These are phyloP conservation scores for Abscondita cerata DNA, from an alignment of 2,888 invertebrate species.

Conservation along the genomic window DNA sequence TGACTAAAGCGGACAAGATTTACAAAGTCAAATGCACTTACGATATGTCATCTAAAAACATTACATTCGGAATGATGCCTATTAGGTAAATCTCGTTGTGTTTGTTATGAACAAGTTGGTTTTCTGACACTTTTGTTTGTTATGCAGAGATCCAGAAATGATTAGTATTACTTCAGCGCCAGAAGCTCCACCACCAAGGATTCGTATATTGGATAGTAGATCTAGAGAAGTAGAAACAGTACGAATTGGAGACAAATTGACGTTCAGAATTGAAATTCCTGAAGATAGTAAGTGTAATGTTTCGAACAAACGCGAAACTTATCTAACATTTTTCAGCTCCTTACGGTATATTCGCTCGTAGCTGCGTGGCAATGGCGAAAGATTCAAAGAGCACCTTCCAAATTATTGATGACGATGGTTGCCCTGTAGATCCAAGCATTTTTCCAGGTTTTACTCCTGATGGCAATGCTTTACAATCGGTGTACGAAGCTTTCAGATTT, in stretches of 20 bases:
- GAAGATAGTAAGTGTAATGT: constrained; percentile 97
- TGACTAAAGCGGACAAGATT: constrained; percentile 96
- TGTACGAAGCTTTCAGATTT: constrained; percentile 94
- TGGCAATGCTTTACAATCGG: constrained; percentile 87
- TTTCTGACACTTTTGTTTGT: constrained; percentile 2
- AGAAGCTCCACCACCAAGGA: constrained; percentile 92
- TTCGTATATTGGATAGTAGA: constrained; percentile 86
- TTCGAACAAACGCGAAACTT: neutral
- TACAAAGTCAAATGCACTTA: constrained; percentile 97
- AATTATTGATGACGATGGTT: constrained; percentile 94
- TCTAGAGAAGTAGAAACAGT: constrained; percentile 92
- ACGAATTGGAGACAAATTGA: constrained; percentile 91
- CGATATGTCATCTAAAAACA: constrained; percentile 95
- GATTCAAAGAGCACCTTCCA: constrained; percentile 96
- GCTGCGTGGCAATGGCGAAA: constrained; percentile 96
- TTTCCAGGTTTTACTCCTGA: constrained; percentile 93
- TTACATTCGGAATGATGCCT: constrained; percentile 97
- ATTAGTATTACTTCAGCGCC: constrained; percentile 95
- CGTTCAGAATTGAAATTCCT: constrained; percentile 95
- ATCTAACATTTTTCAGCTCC: constrained; percentile 71
- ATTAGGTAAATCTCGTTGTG: constrained; percentile 68
- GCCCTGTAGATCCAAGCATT: constrained; percentile 91
- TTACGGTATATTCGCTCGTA: constrained; percentile 93
- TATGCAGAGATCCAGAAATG: constrained; percentile 87
- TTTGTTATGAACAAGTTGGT: too few species aligned